Evolutionary conservation across 2,113 vertebrate genomes (phyloP).

Genomic region (Hucho hucho): DNA sequence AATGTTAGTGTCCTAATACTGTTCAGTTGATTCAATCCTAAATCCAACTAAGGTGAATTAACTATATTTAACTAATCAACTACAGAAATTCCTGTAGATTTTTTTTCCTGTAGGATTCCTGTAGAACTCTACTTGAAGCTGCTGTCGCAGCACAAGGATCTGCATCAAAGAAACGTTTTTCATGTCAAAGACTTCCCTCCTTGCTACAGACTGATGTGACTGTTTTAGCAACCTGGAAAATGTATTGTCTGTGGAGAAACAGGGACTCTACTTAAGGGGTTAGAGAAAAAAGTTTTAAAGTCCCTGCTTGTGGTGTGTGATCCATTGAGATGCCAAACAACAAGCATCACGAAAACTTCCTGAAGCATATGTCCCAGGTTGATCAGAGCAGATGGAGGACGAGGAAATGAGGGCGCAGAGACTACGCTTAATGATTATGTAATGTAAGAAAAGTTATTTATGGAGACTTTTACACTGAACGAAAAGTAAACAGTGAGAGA

Average conservation of each 20-base stretch:
- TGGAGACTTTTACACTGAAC: not conserved
- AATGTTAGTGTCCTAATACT: too few species aligned
- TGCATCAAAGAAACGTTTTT: not conserved
- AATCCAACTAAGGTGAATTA: too few species aligned
- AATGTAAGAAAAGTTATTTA: conserved; percentile 18
- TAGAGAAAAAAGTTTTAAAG: not conserved
- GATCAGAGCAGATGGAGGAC: conserved; percentile 24
- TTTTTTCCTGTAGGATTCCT: too few species aligned
- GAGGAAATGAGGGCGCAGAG: not conserved
- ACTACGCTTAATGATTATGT: conserved; percentile 18
- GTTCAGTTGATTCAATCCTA: too few species aligned
- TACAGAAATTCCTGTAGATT: too few species aligned
- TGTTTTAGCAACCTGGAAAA: not conserved
- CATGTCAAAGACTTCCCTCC: not conserved
- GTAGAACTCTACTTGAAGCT: too few species aligned
- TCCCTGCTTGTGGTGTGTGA: not conserved
- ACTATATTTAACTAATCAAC: too few species aligned
- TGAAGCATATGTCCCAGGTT: conserved; percentile 24
- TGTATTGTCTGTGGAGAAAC: not conserved
- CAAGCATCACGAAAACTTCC: conserved; percentile 6
- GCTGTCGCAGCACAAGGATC: too few species aligned
- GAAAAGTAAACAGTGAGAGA: not conserved
- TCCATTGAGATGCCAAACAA: conserved; percentile 1
- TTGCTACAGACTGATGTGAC: not conserved
- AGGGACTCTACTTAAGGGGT: not conserved